These are phyloP conservation scores for Trichogramma dendrolimi DNA, from an alignment of 2,888 invertebrate species.

Conservation along the genomic window DNA sequence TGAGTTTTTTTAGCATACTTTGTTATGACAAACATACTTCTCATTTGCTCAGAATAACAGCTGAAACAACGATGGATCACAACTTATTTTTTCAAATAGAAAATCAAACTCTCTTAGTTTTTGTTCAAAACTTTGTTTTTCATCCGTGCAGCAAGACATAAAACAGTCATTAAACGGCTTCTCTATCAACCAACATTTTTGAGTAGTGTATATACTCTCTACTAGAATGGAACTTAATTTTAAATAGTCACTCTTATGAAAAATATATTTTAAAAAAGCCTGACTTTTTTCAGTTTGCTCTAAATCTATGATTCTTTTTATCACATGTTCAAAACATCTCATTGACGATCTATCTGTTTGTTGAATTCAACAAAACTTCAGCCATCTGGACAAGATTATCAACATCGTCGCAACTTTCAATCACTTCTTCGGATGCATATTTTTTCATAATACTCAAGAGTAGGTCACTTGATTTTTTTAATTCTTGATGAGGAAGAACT, in stretches of 20 bases:
- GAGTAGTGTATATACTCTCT: constrained; percentile 37
- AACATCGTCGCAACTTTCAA: constrained; percentile 27
- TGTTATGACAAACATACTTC: constrained; percentile 35
- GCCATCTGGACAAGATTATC: constrained; percentile 34
- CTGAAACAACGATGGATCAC: constrained; percentile 38
- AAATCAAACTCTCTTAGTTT: constrained; percentile 21
- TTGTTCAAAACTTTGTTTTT: constrained; percentile 29
- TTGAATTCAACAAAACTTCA: constrained; percentile 18
- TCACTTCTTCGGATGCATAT: constrained; percentile 34
- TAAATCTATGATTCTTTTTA: constrained; percentile 34
- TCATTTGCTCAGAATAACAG: constrained; percentile 35
- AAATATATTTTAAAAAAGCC: constrained; percentile 30
- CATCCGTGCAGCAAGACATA: constrained; percentile 9
- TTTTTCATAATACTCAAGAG: constrained; percentile 34
- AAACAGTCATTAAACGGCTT: constrained; percentile 34
- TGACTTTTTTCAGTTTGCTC: constrained; percentile 33
- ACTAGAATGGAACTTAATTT: constrained; percentile 29
- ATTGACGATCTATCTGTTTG: constrained; percentile 29
- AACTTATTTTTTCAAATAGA: constrained; percentile 31
- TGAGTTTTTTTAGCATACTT: constrained; percentile 33
- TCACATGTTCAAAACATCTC: constrained; percentile 30
- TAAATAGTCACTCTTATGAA: constrained; percentile 30
- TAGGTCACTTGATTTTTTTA: constrained; percentile 32
- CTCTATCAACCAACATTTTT: constrained; percentile 38
- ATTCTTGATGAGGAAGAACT: constrained; percentile 31